A percentile compares a stretch with the other conserved stretches of the same genome.
Conservation (phyloP, 2,888 invertebrate species). For the Elgonia sp. region DNA sequence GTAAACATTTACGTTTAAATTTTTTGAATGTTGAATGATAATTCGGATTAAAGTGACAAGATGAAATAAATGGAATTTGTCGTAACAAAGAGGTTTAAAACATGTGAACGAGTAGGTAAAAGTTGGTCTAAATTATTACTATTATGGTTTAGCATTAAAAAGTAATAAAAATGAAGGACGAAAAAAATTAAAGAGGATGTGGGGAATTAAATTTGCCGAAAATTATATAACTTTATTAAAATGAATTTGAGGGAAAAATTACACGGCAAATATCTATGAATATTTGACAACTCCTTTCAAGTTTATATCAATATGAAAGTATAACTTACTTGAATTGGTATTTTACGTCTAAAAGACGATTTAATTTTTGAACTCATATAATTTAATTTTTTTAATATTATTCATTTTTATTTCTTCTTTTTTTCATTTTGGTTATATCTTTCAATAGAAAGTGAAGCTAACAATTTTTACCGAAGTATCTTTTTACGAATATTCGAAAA, state of each 20-base stretch:
- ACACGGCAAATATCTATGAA: slow-evolving; percentile 16
- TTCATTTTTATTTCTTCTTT: no score
- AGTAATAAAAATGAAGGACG: background rate
- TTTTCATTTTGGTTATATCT: no score
- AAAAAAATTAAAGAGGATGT: background rate
- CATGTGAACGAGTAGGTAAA: background rate
- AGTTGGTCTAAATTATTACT: background rate
- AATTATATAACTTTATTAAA: background rate
- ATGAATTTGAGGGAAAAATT: slow-evolving; percentile 8
- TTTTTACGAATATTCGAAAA: no score
- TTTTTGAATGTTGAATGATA: slow-evolving; percentile 24
- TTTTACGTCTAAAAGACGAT: no score
- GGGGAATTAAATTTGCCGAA: background rate
- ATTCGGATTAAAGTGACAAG: slow-evolving; percentile 19
- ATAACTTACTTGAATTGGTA: slow-evolving; percentile 19
- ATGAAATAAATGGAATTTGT: slow-evolving; percentile 4
- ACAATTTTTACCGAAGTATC: no score
- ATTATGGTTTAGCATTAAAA: background rate
- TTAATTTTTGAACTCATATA: no score
- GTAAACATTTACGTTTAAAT: slow-evolving; percentile 17
- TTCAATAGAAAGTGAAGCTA: no score
- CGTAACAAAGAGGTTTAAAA: background rate
- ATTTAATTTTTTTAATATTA: no score
- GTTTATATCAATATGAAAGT: slow-evolving; percentile 8
- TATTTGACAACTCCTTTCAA: slow-evolving; percentile 27